Conservation (phyloP, 1,140 invertebrate genomes). For the Brachionus paranguensis region DNA sequence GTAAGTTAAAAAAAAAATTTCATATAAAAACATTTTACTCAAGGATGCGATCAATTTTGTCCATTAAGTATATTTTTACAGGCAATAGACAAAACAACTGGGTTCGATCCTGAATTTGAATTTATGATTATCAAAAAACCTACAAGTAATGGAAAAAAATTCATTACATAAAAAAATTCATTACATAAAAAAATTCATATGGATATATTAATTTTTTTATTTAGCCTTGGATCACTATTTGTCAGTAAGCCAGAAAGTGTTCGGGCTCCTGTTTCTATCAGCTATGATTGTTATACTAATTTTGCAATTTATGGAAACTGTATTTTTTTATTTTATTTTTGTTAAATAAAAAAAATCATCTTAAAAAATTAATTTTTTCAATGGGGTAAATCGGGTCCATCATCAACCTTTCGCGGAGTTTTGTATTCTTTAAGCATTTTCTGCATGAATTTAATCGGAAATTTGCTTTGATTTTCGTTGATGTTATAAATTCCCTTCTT, state of each 20-base stretch:
- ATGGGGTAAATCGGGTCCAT: slow-evolving; percentile 17
- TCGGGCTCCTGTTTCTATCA: slow-evolving; percentile 1
- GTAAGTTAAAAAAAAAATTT: neutral
- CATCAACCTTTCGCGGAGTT: slow-evolving; percentile 16
- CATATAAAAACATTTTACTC: neutral
- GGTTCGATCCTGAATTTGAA: slow-evolving; percentile 10
- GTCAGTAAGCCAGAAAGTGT: neutral
- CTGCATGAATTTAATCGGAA: slow-evolving; percentile 30
- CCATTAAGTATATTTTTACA: neutral
- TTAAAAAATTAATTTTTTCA: neutral
- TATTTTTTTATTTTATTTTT: slow-evolving; percentile 39
- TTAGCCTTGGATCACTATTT: neutral
- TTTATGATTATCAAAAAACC: slow-evolving; percentile 14
- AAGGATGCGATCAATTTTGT: neutral
- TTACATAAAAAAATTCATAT: too few species aligned
- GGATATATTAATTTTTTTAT: neutral
- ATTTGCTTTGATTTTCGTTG: slow-evolving; percentile 6
- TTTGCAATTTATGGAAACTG: neutral
- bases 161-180: neutral
- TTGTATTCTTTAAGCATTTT: slow-evolving; percentile 35
- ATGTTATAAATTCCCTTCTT: neutral
- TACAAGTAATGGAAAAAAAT: neutral
- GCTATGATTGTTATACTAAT: neutral
- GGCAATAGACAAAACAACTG: neutral
- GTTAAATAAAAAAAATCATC: neutral